Evolutionary conservation across 2,113 vertebrate species (phyloP), one percentile per base, ranked within the genome.

Genomic region (Coregonus clupeaformis): DNA sequence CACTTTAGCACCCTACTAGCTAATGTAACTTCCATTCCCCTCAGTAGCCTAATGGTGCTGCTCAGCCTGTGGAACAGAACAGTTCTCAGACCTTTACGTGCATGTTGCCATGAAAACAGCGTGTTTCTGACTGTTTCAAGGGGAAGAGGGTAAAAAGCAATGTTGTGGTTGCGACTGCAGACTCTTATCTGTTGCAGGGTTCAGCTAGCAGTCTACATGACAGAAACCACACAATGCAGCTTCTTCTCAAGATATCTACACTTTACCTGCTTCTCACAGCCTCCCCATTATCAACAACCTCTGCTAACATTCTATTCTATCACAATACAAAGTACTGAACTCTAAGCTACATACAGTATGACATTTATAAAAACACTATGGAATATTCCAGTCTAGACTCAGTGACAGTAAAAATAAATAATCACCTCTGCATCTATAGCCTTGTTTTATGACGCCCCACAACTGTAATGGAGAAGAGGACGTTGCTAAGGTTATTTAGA

Each of bases 381-480:
- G 11, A 62, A 52, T 24, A 60, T 75, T 72, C 60, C 60, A 22
- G 25, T 11, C 60, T 42, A 11, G 27, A 25, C 22, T 13, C 22
- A 63, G 25, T 11, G 25, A 69, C n/a, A 4, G 29, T 55, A 45
- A 27, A 36, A 29, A 73, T 5, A 12, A 69, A 64, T 47, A 75
- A 70, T 93, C 92, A 97, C 97, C 97, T 95, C 93, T 97, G 90
- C 97, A 98, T 77, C 93, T 94, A 84, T 96, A 96, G 71, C 97
- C 97, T 93, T 98, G 97, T 83, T 97, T 98, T 91, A 98, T 98
- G 85, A 98, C 95, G 71, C 97, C 97, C 97, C 97, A 98, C 49
- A 98, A 88, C 97, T 98, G 80, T 16, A 73, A 90, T 74, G 2
- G 27, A 71, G 18, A 74, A 55, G 32, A 18, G 47, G 47, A 71